Evolutionary conservation across 2,888 invertebrate species (phyloP).

Genomic region (Macrosiphum euphorbiae): DNA sequence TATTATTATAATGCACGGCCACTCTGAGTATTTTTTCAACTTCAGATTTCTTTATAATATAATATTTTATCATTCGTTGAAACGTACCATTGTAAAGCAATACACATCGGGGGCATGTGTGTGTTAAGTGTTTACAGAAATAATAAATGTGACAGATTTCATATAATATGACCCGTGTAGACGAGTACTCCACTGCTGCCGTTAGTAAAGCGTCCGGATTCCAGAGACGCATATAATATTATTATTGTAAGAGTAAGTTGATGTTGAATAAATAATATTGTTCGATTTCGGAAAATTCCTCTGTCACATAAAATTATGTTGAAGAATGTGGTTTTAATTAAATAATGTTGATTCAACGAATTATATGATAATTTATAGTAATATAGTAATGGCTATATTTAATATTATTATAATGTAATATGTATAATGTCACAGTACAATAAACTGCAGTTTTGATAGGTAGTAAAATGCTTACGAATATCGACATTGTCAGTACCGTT

Average conservation of each 20-base stretch:
- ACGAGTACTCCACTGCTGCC: background rate
- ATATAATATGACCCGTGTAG: background rate
- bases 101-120: background rate
- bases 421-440: background rate
- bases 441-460: background rate
- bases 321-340: background rate
- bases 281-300: background rate
- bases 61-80: background rate
- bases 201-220: background rate
- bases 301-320: background rate
- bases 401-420: no score
- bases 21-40: background rate
- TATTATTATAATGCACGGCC: background rate
- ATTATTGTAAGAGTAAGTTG: background rate
- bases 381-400: no score
- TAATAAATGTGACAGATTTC: conserved; percentile 58
- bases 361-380: background rate
- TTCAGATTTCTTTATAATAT: background rate
- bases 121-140: conserved; percentile 38
- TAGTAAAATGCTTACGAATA: background rate
- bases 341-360: background rate
- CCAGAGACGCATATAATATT: background rate
- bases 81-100: conserved; percentile 28
- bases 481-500: background rate
- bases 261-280: background rate